Base-by-base conservation (phyloP, 2,797 vertebrate species). In the Channa striata region DNA sequence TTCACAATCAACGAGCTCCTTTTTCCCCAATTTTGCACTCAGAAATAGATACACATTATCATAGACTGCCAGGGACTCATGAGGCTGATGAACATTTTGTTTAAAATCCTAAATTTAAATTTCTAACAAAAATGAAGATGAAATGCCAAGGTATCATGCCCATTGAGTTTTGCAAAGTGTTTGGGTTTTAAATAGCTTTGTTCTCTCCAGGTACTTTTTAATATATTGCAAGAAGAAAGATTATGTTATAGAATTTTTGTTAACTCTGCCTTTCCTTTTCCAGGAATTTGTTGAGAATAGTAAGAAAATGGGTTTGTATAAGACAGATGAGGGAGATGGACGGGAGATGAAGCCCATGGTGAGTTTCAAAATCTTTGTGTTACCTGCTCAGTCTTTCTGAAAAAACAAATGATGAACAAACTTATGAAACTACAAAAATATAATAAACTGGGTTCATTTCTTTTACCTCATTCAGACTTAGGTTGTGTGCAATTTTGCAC, bases 241-340 rank as follows among this genome's bases (percentile, higher is more conserved):
- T n/a, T n/a, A n/a, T n/a, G n/a, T n/a, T n/a, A n/a, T n/a, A n/a
- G n/a, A n/a, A n/a, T n/a, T n/a, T n/a, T n/a, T n/a, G n/a, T n/a
- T 30, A 30, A 30, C n/a, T 44, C 19, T n/a, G 8, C 11, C 34
- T 74, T 87, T 16, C 78, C 50, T 11, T 56, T 89, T 88, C 17
- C 86, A 99, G 98, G 97, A 99, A 81, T 99, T 95, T 93, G 96
- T 99, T 84, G 97, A 99, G 81, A 95, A 95, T 77, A 96, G 94
- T 89, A 96, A 94, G 75, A 98, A 94, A 92, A 85, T 92, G 90
- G 95, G 93, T 79, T 88, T 74, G 42, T 87, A 92, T 70, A 94
- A 93, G 20, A 78, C 93, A 70, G 87, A 80, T 12, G 94, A 84
- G 10, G 94, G 93, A 61, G 94, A 95, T 65, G 80, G 92, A 87